Base-by-base conservation (phyloP, 2,888 invertebrate genomes). In the Liposcelis brunnea region DNA sequence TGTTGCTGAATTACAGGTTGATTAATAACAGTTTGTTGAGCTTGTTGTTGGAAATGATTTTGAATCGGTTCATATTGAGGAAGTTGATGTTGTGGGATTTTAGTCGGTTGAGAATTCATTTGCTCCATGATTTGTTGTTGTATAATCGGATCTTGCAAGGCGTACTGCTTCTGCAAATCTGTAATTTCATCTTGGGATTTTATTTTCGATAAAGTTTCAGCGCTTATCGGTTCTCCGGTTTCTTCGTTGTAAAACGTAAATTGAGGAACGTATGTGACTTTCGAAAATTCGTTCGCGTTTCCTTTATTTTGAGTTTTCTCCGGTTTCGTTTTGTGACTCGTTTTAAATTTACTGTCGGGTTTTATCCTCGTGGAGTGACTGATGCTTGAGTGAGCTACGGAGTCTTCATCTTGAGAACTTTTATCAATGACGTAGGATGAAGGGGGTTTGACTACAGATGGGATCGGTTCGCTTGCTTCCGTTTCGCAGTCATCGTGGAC, bases 401-500 rank as follows among this genome's bases (percentile, higher is more conserved):
- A 60, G 54, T 72, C 72, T 53, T 69, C 69, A 56, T 68, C 66
- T 45, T 61, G 61, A 14, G 56, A 57, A 6, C 44, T 49, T 19
- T 42, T 47, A 16, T 44, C 46, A 12, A 26, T 21, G 19, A 5
- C 16, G 11, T 26, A n/a, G n/a, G n/a, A 8, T 19, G 16, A 8
- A 14, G 40, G 40, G 19, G 40, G 5, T 14, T n/a, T 40, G 16
- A 40, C 40, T 12, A 18, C 16, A 3, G 19, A 12, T 40, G 40
- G 40, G 74, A 38, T 70, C 68, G 2, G 63, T 63, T 40, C 51
- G 16, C 47, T 49, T 37, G 62, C 59, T 47, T 60, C 57, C 14
- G 60, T 62, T 52, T 85, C 82, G 57, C 89, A 90, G 38, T 72
- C 70, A 61, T 94, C 90, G 51, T 81, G 69, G 1, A 95, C 87